Evolutionary conservation across 2,888 invertebrate genomes (phyloP).

Genomic region (Coenonympha glycerion): DNA sequence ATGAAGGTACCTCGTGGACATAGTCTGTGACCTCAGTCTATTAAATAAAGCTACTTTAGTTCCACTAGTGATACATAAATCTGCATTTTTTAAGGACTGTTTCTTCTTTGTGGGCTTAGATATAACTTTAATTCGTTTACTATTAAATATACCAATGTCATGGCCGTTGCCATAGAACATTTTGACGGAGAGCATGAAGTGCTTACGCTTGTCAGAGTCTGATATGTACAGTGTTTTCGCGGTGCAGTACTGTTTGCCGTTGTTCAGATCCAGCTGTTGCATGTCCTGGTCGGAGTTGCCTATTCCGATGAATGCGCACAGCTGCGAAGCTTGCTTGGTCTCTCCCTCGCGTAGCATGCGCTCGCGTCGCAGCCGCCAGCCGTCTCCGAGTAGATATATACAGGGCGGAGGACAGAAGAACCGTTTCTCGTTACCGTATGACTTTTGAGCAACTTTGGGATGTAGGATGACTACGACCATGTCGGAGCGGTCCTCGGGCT

Average conservation of each 20-base stretch:
- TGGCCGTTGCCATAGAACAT: conserved; percentile 99
- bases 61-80: conserved; percentile 99
- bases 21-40: conserved; percentile 98
- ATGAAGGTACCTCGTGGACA: conserved; percentile 98
- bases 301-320: conserved; percentile 99
- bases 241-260: conserved; percentile 99
- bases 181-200: conserved; percentile 99
- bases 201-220: conserved; percentile 99
- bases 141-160: conserved; percentile 98
- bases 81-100: conserved; percentile 98
- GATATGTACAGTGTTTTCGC: conserved; percentile 99
- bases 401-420: conserved; percentile 99
- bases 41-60: conserved; percentile 99
- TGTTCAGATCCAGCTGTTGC: conserved; percentile 98
- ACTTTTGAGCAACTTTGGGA: conserved; percentile 99
- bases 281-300: conserved; percentile 99
- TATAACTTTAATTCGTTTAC: conserved; percentile 99
- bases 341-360: conserved; percentile 94
- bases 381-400: conserved; percentile 98
- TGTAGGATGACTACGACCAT: conserved; percentile 98
- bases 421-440: conserved; percentile 99
- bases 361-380: conserved; percentile 96
- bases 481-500: conserved; percentile 93
- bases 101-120: conserved; percentile 99
- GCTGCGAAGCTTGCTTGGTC: conserved; percentile 90